phyloP scores from a whole-genome alignment of 2,113 vertebrate species.

The Alexandromys fortis region DNA sequence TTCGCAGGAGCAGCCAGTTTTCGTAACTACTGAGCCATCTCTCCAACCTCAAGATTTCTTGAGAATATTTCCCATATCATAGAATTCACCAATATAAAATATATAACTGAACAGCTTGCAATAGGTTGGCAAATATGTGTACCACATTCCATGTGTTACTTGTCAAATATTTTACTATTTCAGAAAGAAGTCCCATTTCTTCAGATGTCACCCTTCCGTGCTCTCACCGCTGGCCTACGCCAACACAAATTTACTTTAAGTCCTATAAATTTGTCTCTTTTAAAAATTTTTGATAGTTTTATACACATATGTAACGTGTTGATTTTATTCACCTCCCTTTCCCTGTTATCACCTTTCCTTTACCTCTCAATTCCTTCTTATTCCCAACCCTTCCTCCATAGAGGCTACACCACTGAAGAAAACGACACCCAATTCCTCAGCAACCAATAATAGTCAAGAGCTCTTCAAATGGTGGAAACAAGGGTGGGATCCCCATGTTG shows the following conservation, averaged over 20 bases:
- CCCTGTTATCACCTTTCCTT: background rate
- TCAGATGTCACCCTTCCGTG: background rate
- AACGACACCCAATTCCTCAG: background rate
- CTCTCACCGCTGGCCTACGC: background rate
- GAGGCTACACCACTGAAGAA: background rate
- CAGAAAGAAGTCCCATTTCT: background rate
- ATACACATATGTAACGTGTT: background rate
- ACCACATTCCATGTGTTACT: accelerated
- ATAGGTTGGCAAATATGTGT: background rate
- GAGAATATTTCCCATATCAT: background rate
- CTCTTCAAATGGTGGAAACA: background rate
- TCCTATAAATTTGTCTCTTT: background rate
- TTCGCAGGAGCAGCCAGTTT: background rate
- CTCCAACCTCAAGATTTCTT: background rate
- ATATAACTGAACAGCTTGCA: background rate
- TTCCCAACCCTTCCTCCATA: background rate
- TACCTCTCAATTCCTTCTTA: background rate
- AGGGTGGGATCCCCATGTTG: background rate
- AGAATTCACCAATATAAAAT: background rate
- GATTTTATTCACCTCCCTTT: background rate
- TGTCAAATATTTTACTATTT: background rate
- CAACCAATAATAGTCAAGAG: background rate
- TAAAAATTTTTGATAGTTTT: background rate
- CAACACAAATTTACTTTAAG: background rate
- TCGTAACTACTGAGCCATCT: background rate